These are phyloP conservation scores for Typhlichthys subterraneus DNA, from an alignment of 2,797 vertebrate genomes.

Conservation along the genomic window DNA sequence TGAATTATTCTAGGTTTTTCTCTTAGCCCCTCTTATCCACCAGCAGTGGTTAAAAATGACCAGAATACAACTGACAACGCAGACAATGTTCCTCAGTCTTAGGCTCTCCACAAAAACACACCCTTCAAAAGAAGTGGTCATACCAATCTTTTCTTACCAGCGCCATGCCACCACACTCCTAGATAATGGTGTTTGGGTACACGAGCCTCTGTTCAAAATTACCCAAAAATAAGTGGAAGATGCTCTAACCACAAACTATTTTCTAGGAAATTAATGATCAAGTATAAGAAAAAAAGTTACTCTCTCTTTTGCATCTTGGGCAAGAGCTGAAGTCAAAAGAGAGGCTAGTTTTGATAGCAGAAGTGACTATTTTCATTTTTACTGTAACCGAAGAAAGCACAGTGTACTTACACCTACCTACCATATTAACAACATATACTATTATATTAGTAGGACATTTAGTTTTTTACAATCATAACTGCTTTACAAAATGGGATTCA, in stretches of 20 bases:
- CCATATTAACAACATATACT: no score
- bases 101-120: slow-evolving; percentile 2
- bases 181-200: background rate
- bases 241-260: slow-evolving; percentile 32
- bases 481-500: no score
- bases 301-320: slow-evolving; percentile 51
- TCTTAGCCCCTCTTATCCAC: background rate
- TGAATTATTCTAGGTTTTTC: background rate
- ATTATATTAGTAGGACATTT: no score
- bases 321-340: slow-evolving; percentile 44
- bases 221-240: slow-evolving; percentile 59
- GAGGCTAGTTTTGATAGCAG: slow-evolving; percentile 27
- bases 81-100: slow-evolving; percentile 15
- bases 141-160: slow-evolving; percentile 19
- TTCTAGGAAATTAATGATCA: slow-evolving; percentile 60
- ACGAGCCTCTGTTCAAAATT: slow-evolving; percentile 46
- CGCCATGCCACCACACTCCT: background rate
- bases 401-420: no score
- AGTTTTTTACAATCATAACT: no score
- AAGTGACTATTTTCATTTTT: slow-evolving; percentile 11
- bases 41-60: background rate
- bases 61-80: background rate
- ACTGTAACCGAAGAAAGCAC: no score
- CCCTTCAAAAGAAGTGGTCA: slow-evolving; percentile 4
- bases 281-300: slow-evolving; percentile 58